phyloP scores from a whole-genome alignment of 2,797 vertebrate species.

The Zalophus californianus region DNA sequence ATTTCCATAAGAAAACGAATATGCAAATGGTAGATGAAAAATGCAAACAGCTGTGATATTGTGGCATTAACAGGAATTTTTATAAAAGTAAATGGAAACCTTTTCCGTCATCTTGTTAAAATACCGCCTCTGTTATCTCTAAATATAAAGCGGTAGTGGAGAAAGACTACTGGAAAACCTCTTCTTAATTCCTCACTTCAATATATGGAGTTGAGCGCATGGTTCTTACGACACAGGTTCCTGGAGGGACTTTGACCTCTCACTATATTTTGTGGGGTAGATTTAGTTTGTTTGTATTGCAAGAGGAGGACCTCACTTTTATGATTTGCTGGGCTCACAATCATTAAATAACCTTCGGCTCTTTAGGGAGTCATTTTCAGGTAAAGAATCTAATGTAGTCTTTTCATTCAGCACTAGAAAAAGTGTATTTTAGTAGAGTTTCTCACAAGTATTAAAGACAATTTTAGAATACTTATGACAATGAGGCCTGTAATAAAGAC shows the following conservation, averaged over 20 bases:
- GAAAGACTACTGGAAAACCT: background rate
- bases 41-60: slow-evolving; percentile 18
- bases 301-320: slow-evolving; percentile 14
- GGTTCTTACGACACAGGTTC: background rate
- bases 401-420: slow-evolving; percentile 34
- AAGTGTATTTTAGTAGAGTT: background rate
- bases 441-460: slow-evolving; percentile 39
- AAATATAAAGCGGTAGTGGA: background rate
- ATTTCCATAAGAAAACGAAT: background rate
- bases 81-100: background rate
- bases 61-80: background rate
- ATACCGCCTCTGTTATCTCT: background rate
- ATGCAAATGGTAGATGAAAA: background rate
- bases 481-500: slow-evolving; percentile 3
- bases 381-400: background rate
- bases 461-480: slow-evolving; percentile 59
- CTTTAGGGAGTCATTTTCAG: slow-evolving; percentile 36
- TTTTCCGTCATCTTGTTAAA: slow-evolving; percentile 16
- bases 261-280: background rate
- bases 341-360: slow-evolving; percentile 37
- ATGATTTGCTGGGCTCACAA: background rate
- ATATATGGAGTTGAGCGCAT: background rate
- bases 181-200: background rate
- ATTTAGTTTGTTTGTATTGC: slow-evolving; percentile 7
- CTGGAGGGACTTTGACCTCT: background rate